Base-by-base conservation (phyloP, 2,797 vertebrate genomes). In the Anguilla megastoma region DNA sequence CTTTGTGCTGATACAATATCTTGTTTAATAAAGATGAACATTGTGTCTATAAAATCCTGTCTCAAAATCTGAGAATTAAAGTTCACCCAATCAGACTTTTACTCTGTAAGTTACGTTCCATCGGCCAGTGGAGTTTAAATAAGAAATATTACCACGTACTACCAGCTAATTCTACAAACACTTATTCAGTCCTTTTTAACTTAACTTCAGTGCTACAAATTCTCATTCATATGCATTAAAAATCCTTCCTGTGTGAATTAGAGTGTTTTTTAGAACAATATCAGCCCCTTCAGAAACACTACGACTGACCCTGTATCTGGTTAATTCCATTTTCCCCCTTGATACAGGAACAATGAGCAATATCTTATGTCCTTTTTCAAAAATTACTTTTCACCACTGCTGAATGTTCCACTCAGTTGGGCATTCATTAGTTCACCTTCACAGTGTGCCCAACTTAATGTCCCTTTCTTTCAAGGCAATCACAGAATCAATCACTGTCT, bases 221-320 rank as follows among this genome's bases (percentile, higher is more conserved):
- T 96, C 95, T 95, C 94, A 94, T 95, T 96, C 94, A 95, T 94
- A 94, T 95, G 94, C 93, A 82, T 96, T 96, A 96, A 95, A 3
- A 36, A 41, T 95, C 94, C 94, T 95, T 94, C 94, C 94, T 92
- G 92, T 94, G 94, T 94, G 93, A 93, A 94, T 95, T 95, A 93
- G 94, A 94, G 33, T 74, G 12, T 16, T 50, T 82, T 48, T n/a
- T 82, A 48, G 41, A 82, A 50, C 48, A 82, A 82, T 48, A 33
- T 50, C 79, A 24, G 36, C 2, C 79, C 21, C 5, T 8, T 50
- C 79, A 50, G 79, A 82, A 82, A 82, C 45, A 9, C 16, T 24
- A 45, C 8, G 5, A 24, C 45, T 45, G 41, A 92, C 92, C 92
- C 91, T 91, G 89, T 86, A 93, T 93, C 94, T 95, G 94, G 95